These are phyloP conservation scores for Lutraria lutraria DNA, from an alignment of 2,888 invertebrate genomes.

Conservation along the genomic window DNA sequence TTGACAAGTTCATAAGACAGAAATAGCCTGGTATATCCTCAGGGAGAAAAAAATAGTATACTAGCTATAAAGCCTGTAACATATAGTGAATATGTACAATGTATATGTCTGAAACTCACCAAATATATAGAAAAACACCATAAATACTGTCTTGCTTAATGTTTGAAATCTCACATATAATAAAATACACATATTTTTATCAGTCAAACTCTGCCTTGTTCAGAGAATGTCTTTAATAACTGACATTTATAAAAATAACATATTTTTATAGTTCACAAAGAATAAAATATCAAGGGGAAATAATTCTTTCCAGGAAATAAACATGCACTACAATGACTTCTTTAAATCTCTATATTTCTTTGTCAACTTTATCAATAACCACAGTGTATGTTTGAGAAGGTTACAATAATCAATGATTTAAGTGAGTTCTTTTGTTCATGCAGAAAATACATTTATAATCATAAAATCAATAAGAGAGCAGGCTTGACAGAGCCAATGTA, in stretches of 20 bases:
- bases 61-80: too few species aligned
- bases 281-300: neutral
- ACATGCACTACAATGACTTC: neutral
- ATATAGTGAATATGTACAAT: too few species aligned
- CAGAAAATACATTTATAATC: neutral
- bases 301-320: neutral
- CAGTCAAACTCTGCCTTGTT: too few species aligned
- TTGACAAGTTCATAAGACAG: neutral
- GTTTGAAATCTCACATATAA: too few species aligned
- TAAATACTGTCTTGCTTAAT: too few species aligned
- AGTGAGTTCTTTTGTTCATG: neutral
- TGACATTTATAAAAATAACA: too few species aligned
- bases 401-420: neutral
- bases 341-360: neutral
- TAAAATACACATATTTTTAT: too few species aligned
- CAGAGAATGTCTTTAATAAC: too few species aligned
- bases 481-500: neutral
- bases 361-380: neutral
- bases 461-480: neutral
- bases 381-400: neutral
- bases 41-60: neutral
- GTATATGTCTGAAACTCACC: too few species aligned
- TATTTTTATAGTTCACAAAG: too few species aligned
- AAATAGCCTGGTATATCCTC: neutral
- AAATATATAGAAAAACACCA: too few species aligned